phyloP scores from a whole-genome alignment of 53 echinoderm and acorn worm species.

The Actinopyga echinites region DNA sequence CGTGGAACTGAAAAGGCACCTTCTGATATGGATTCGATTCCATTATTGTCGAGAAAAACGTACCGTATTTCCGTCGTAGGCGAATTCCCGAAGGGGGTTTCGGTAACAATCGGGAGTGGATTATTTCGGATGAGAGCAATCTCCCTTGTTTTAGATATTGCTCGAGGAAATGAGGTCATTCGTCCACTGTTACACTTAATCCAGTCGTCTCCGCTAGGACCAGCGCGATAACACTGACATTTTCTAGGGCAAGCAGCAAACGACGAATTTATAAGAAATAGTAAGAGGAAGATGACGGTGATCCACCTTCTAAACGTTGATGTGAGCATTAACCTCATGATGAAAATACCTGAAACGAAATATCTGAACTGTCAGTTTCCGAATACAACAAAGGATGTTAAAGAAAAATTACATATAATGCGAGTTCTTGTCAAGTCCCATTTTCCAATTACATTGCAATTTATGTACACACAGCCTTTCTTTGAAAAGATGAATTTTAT shows the following conservation, averaged over 20 bases:
- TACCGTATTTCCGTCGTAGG: neutral
- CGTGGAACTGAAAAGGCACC: constrained; percentile 27
- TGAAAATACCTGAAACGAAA: neutral
- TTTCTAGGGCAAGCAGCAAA: constrained; percentile 5
- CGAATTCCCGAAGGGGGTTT: constrained; percentile 4
- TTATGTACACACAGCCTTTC: too few species aligned
- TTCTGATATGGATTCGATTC: neutral
- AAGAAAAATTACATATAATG: too few species aligned
- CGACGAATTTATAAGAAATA: neutral
- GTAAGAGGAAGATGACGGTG: neutral
- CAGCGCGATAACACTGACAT: neutral
- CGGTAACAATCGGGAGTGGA: neutral
- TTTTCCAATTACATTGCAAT: too few species aligned
- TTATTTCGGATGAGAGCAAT: constrained; percentile 1
- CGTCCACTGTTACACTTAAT: neutral
- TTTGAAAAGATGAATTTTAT: too few species aligned
- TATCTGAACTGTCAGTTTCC: neutral
- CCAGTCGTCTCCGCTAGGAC: neutral
- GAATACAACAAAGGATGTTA: neutral
- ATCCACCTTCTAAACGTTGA: neutral
- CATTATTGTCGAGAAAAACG: constrained; percentile 10
- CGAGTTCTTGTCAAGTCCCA: too few species aligned
- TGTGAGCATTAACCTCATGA: neutral
- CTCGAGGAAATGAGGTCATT: constrained; percentile 2
- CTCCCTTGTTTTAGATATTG: constrained; percentile 5